Percentiles rank a stretch among this genome's conserved stretches.
Conservation (phyloP, 2,113 vertebrate genomes). For the Hipposideros armiger region DNA sequence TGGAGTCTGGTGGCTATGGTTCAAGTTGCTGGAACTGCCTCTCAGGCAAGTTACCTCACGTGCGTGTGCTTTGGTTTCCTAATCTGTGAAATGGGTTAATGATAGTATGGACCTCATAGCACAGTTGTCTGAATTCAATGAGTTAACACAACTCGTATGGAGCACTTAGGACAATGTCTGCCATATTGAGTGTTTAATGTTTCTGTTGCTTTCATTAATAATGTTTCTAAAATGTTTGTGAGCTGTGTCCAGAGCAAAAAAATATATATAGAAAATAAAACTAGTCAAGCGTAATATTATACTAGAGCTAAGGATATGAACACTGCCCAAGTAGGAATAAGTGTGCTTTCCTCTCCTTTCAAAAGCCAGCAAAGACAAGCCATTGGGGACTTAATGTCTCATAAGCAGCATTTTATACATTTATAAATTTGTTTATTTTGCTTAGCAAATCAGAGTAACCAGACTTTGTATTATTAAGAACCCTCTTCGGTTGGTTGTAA, state of each 20-base stretch:
- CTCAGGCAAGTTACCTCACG: not conserved
- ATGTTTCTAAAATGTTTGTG: constrained; percentile 6
- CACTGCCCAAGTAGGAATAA: not conserved
- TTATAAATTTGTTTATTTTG: constrained; percentile 60
- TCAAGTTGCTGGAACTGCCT: not conserved
- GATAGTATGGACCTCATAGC: not conserved
- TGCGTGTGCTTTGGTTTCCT: not conserved
- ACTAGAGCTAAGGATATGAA: not conserved
- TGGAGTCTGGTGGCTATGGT: not conserved
- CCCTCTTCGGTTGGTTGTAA: constrained; percentile 66
- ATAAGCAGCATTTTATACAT: constrained; percentile 1
- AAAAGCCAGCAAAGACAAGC: constrained; percentile 20
- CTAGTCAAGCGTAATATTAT: not conserved
- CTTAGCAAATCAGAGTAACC: constrained; percentile 42
- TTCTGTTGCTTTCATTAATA: not conserved
- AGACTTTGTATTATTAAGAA: constrained; percentile 62
- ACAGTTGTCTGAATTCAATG: not conserved
- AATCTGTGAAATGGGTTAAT: not conserved
- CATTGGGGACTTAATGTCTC: not conserved
- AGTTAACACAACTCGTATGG: not conserved
- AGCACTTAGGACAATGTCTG: not conserved
- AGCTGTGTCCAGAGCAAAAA: not conserved
- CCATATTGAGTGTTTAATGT: not conserved
- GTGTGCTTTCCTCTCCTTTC: not conserved
- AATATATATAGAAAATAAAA: not conserved